Base-by-base conservation (phyloP, 2,888 invertebrate species). In the Neoitamus cyanurus region DNA sequence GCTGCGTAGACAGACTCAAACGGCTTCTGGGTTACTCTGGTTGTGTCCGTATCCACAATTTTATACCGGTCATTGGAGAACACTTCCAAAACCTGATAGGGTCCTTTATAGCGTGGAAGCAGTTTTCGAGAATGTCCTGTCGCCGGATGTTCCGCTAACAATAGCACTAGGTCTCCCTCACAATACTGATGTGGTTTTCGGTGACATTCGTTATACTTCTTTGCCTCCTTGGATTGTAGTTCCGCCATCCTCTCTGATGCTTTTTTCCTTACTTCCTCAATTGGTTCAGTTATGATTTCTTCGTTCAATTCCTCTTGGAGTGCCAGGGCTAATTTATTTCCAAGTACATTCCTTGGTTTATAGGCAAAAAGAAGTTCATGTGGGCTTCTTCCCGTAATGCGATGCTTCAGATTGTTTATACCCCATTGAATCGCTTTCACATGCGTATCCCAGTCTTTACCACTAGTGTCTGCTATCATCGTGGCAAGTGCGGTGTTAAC, bases 81-180 rank as follows among this genome's bases (percentile, higher is more conserved):
- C 9, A 73, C 5, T 34, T 34, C 20, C 7, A 9, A 11, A 31
- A 73, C 34, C n/a, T n/a, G n/a, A 15, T 77, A 77, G 9, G 77
- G 77, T 15, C 77, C 37, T 37, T 37, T 34, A 37, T 37, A 77
- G 3, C 77, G 36, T 20, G 58, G 58, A 3, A 80, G 28, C 31
- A 80, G 4, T 20, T 80, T 80, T 15, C 80, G 42, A 7, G 46
- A 80, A n/a, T 15, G 42, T 31, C 58, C 80, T 4, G 80, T 80
- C 11, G 58, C 30, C 25, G 48, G 46, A 25, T 80, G 48, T 80
- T 80, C 80, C 1, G 80, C 80, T 28, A 46, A 25, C 4, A 80
- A 48, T 13, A 80, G 31, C 7, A 80, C 80, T 3, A 80, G 25
- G 15, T 80, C 80, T 6, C 80, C 80, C 28, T 28, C 30, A 5